These are phyloP conservation scores for Atrina japonica DNA, from an alignment of 2,888 invertebrate genomes.

Conservation along the genomic window DNA sequence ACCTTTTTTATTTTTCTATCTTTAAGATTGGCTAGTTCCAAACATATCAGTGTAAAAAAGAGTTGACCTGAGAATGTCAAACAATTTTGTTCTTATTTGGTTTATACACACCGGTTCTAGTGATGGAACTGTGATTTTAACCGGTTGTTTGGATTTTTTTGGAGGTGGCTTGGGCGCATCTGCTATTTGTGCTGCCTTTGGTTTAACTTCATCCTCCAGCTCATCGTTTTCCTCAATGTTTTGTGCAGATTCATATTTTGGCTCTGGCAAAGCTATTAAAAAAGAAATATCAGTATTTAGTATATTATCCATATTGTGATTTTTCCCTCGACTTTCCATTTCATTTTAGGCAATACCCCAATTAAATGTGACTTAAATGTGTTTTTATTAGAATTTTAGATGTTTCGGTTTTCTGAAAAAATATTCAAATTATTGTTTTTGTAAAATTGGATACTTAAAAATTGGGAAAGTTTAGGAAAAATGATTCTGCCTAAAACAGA, in stretches of 20 bases:
- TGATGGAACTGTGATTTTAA: constrained; percentile 66
- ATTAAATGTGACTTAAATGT: too few relatives aligned
- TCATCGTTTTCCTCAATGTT: constrained; percentile 62
- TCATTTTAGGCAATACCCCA: too few relatives aligned
- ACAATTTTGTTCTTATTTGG: too few relatives aligned
- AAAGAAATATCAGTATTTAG: background rate
- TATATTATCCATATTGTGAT: background rate
- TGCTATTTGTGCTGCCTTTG: constrained; percentile 66
- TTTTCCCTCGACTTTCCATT: too few relatives aligned
- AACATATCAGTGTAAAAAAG: too few relatives aligned
- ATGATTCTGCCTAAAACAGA: too few relatives aligned
- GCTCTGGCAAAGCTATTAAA: constrained; percentile 60
- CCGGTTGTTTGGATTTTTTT: constrained; percentile 61
- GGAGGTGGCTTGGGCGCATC: constrained; percentile 67
- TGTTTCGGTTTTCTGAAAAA: too few relatives aligned
- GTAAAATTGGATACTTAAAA: background rate
- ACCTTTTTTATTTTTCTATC: too few relatives aligned
- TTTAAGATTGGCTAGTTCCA: too few relatives aligned
- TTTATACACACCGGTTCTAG: constrained; percentile 44
- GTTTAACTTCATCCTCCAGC: constrained; percentile 74
- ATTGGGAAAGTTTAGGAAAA: too few relatives aligned
- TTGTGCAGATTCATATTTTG: constrained; percentile 39
- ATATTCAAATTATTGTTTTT: background rate
- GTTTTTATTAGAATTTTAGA: too few relatives aligned
- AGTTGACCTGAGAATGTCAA: too few relatives aligned